Conservation (phyloP, 2,797 vertebrate genomes). For the Gallinago stenura region DNA sequence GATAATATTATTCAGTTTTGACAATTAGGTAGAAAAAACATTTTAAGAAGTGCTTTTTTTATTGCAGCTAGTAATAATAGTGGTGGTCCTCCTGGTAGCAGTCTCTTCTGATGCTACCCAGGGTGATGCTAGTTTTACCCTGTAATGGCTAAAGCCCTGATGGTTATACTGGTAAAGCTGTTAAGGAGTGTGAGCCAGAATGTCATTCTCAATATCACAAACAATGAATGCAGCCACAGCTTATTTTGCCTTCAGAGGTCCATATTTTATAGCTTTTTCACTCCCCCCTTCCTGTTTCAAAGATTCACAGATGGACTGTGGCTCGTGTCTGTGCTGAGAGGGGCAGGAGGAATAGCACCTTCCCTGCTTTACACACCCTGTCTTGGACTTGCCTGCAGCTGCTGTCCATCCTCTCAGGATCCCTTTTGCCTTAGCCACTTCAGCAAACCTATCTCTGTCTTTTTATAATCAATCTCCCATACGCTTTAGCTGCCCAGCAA, state of each 20-base stretch:
- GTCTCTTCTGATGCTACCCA: conserved; percentile 71
- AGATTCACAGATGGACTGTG: neutral
- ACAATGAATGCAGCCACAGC: neutral
- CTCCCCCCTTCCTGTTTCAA: neutral
- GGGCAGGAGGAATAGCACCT: neutral
- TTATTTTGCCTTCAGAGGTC: neutral
- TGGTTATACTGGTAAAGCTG: conserved; percentile 63
- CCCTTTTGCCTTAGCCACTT: neutral
- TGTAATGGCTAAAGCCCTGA: conserved; percentile 62
- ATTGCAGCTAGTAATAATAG: conserved; percentile 81
- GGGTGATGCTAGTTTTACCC: conserved; percentile 72
- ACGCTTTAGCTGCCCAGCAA: neutral
- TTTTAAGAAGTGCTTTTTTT: conserved; percentile 82
- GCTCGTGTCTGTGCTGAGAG: neutral
- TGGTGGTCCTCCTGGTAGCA: conserved; percentile 76
- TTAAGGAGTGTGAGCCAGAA: conserved; percentile 10
- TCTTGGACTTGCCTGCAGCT: neutral
- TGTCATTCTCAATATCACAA: conserved; percentile 35
- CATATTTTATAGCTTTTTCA: neutral
- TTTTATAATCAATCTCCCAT: conserved; percentile 26
- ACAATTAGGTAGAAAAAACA: conserved; percentile 83
- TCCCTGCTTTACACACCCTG: neutral
- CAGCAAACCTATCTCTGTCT: conserved; percentile 1
- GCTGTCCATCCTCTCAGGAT: neutral
- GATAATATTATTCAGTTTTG: conserved; percentile 87